A percentile compares a stretch with the other conserved stretches of the same genome.
phyloP scores from a whole-genome alignment of 2,888 invertebrate genomes.

The Leucophora obtusa region DNA sequence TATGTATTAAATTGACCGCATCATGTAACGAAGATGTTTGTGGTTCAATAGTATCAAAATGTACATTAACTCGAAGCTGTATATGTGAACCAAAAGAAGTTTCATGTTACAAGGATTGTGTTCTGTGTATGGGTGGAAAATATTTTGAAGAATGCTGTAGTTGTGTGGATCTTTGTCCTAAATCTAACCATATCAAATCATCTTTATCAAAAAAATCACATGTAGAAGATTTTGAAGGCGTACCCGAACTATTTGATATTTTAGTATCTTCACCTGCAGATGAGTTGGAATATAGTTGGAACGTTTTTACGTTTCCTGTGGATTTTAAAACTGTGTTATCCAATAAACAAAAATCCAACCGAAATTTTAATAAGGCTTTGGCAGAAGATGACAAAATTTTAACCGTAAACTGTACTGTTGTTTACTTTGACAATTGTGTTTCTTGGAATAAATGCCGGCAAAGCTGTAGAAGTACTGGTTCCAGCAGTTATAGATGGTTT shows the following conservation, averaged over 20 bases:
- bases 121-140: slow-evolving; percentile 88
- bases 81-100: slow-evolving; percentile 95
- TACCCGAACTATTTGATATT: slow-evolving; percentile 90
- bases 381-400: slow-evolving; percentile 79
- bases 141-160: slow-evolving; percentile 97
- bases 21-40: slow-evolving; percentile 95
- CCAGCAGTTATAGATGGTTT: slow-evolving; percentile 84
- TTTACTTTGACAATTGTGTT: slow-evolving; percentile 93
- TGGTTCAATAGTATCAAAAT: slow-evolving; percentile 96
- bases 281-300: slow-evolving; percentile 89
- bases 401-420: slow-evolving; percentile 92
- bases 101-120: slow-evolving; percentile 95
- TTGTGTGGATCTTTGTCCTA: slow-evolving; percentile 96
- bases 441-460: slow-evolving; percentile 91
- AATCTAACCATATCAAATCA: slow-evolving; percentile 86
- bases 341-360: slow-evolving; percentile 79
- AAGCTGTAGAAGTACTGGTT: slow-evolving; percentile 81
- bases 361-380: slow-evolving; percentile 81
- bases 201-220: slow-evolving; percentile 89
- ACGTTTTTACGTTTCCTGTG: slow-evolving; percentile 88
- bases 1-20: neutral
- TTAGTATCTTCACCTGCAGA: slow-evolving; percentile 87
- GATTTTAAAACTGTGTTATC: slow-evolving; percentile 85
- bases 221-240: slow-evolving; percentile 90
- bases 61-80: slow-evolving; percentile 96